Evolutionary conservation across 2,888 invertebrate species (phyloP), one percentile per base, ranked within the genome.

Genomic region (Athetis lepigone): DNA sequence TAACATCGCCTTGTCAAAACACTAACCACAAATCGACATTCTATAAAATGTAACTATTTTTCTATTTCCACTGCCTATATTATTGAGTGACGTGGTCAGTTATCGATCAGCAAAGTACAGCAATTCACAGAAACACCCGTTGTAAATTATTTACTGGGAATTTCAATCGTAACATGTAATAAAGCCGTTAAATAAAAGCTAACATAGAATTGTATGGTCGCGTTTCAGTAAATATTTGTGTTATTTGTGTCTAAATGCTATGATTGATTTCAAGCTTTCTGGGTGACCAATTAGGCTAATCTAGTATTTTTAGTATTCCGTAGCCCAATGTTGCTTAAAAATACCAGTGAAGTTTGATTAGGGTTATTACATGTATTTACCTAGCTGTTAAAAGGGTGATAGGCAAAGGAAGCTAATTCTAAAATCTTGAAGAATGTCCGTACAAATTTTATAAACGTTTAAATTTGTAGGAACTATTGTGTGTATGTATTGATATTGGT

Each of bases 81-180:
- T 36, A 45, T 36, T 21, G 18, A 13, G 21, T 57, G 46, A 50
- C 57, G 50, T 55, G 29, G 45, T 50, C 25, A 52, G 18, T 33
- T 75, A 75, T 71, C 68, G 75, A 75, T 47, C 54, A 40, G 16
- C 19, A 2, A 49, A 54, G 51, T 33, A 33, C 37, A 21, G 42
- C 55, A 16, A 37, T 75, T 75, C 75, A 56, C 18, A 59, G 75
- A 67, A 75, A 42, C 29, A 46, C 18, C 7, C 43, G 27, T 63
- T 19, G 16, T 43, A 64, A 67, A 64, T 57, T 61, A 56, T 64
- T 54, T 70, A 54, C 55, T 46, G 9, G 7, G 63, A 64, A 75
- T 70, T 59, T 52, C 6, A 37, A 9, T 70, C 50, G 40, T 46
- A 58, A 49, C 46, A 33, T 33, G 13, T 33, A 33, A 33, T 33